Evolutionary conservation across 2,113 vertebrate genomes (phyloP), one percentile per base, ranked within the genome.

Genomic region (Canis aureus): DNA sequence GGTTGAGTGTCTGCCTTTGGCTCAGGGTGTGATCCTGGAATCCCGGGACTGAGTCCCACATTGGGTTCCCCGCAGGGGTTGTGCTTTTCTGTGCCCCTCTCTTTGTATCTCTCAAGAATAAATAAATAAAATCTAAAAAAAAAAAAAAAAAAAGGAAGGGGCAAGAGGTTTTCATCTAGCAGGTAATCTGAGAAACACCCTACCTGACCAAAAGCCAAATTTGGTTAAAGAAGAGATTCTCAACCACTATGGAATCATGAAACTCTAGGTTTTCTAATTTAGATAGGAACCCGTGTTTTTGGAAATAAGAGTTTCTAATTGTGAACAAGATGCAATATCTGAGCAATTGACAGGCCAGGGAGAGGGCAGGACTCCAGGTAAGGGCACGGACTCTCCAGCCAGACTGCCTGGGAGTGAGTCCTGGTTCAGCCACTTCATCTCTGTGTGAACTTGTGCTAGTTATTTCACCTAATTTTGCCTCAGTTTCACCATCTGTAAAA

Each of bases 181-280:
- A 84, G 74, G 43, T 53, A 57, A 81, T 81, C 29, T 93, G 89
- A n/a, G 43, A 92, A 94, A 91, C 60, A 43, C 49, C 76, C 81
- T 66, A n/a, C 22, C 15, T 76, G 25, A 89, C 86, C 78, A 95
- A 93, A 85, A 64, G 23, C 35, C 86, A 59, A 62, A 55, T 87
- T 67, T 74, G 51, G 15, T 84, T 83, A 71, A 94, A 23, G 82
- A 89, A 80, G 35, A 64, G 13, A 74, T 32, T 96, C 51, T 66
- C 6, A 80, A 83, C 5, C 43, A 74, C 32, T 67, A 32, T 53
- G 55, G 57, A 43, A 43, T 43, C 43, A 7, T 43, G 43, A 79
- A 74, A 12, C 25, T 88, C 27, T 12, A 38, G 25, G 8, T 94
- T 76, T 91, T 74, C 62, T 84, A 82, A 80, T 71, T 95, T n/a